Evolutionary conservation across 2,113 vertebrate genomes (phyloP).

Genomic region (Sterrhoptilus dennistouni): DNA sequence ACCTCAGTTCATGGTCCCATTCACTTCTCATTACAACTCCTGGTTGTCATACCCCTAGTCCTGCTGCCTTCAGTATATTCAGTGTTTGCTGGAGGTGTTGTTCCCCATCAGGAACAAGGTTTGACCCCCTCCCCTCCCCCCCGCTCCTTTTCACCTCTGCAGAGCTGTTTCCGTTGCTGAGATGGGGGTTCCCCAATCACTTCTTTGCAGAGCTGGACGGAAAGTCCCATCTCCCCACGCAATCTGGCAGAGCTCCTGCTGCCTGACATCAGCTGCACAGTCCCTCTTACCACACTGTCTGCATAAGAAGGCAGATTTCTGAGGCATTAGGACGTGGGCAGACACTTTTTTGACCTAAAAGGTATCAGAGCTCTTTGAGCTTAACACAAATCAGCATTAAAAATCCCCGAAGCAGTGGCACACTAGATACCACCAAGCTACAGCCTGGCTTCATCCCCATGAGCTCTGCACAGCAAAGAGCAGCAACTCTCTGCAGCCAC

Average conservation of each 20-base stretch:
- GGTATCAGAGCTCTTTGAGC: not conserved
- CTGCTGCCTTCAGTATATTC: not conserved
- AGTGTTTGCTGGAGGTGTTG: not conserved
- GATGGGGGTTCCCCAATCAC: not conserved
- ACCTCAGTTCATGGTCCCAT: not conserved
- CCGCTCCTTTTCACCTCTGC: not conserved
- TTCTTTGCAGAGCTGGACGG: not conserved
- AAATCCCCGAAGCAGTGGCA: rapidly evolving
- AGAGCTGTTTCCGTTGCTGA: not conserved
- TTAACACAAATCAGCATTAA: not conserved
- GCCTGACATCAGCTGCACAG: not conserved
- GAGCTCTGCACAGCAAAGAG: not conserved
- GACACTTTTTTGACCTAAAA: not conserved
- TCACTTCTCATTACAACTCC: rapidly evolving
- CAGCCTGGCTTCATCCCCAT: not conserved
- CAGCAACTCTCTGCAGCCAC: not conserved
- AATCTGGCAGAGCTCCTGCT: not conserved
- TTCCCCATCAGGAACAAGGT: not conserved
- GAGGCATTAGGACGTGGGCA: not conserved
- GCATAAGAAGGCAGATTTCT: not conserved
- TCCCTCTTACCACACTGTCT: not conserved
- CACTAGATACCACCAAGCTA: not conserved
- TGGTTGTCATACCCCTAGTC: not conserved
- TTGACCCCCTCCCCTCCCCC: not conserved
- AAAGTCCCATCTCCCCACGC: not conserved